Percentiles rank a stretch among this genome's conserved stretches.
phyloP scores from a whole-genome alignment of 2,888 invertebrate species.

The Eupithecia vulgata region DNA sequence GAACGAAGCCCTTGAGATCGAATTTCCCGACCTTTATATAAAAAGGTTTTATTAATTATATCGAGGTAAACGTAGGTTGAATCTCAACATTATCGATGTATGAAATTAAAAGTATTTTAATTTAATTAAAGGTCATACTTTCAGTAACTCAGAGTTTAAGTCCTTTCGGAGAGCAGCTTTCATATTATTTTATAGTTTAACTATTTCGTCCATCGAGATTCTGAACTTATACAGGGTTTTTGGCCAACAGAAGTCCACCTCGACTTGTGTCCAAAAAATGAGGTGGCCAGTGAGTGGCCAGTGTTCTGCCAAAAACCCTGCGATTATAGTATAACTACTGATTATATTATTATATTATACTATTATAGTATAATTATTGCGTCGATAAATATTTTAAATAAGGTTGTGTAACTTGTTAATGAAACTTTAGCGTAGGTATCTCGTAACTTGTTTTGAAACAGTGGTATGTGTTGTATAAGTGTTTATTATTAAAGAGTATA shows the following conservation, averaged over 20 bases:
- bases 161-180: neutral
- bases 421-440: neutral
- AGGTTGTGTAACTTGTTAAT: neutral
- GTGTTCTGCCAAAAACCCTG: neutral
- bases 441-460: neutral
- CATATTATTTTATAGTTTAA: neutral
- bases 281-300: neutral
- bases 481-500: too few species aligned
- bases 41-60: constrained; percentile 1
- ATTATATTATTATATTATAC: too few species aligned
- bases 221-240: neutral
- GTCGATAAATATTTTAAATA: neutral
- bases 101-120: neutral
- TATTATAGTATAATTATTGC: neutral
- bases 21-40: neutral
- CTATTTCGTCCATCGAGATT: neutral
- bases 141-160: neutral
- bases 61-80: neutral
- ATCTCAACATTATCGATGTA: neutral
- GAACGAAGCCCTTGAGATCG: neutral
- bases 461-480: neutral
- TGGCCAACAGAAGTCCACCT: neutral
- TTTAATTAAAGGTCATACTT: neutral
- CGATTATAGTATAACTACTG: neutral
- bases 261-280: neutral